Conservation (phyloP, 1,140 invertebrate genomes). For the Drosophila auraria region DNA sequence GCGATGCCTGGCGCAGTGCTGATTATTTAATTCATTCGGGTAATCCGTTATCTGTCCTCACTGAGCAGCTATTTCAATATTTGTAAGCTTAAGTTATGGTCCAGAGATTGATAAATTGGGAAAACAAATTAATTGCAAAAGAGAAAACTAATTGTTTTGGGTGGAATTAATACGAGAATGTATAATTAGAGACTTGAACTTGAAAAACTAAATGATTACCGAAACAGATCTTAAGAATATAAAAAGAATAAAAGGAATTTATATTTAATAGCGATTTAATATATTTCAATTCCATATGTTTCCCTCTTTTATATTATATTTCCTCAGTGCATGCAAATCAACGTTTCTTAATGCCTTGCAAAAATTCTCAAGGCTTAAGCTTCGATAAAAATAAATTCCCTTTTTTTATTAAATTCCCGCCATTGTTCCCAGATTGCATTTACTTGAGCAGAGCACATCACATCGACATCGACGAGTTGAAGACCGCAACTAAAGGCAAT, state of each 20-base stretch:
- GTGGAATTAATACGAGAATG: not conserved
- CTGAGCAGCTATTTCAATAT: conserved; percentile 31
- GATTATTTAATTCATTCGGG: conserved; percentile 53
- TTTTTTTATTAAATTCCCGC: conserved; percentile 13
- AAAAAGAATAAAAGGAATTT: too few species aligned
- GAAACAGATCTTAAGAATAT: too few species aligned
- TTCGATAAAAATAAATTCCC: not conserved
- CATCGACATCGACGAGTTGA: conserved; percentile 34
- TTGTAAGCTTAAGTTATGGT: conserved; percentile 21
- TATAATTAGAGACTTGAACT: not conserved
- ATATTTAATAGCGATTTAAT: too few species aligned
- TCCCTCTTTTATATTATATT: not conserved
- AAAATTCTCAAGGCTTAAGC: not conserved
- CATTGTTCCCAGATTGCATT: conserved; percentile 22
- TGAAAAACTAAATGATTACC: not conserved
- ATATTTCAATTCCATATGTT: too few species aligned
- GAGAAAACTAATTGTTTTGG: not conserved
- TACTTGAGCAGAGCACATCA: conserved; percentile 35
- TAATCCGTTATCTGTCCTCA: conserved; percentile 33
- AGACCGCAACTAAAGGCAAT: conserved; percentile 77
- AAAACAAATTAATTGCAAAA: not conserved
- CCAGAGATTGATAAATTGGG: not conserved
- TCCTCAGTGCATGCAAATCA: not conserved
- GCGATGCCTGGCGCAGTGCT: conserved; percentile 55
- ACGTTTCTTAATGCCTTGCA: not conserved